A percentile compares a stretch with the other conserved stretches of the same genome.
Evolutionary conservation across 2,797 vertebrate species (phyloP).

Genomic region (Cyclopterus lumpus): DNA sequence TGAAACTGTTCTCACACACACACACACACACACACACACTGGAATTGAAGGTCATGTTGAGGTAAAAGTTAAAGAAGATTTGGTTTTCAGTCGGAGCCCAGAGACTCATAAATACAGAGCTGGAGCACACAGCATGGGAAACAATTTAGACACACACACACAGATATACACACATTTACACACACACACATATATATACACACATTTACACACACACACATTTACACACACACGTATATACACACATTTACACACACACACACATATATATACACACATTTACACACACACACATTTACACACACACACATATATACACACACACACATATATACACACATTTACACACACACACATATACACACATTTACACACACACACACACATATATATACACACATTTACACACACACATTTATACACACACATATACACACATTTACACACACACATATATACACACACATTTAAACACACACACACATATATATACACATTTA

Average conservation of each 20-base stretch:
- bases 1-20: constrained; percentile 48
- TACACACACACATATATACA: too few species aligned
- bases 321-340: not conserved
- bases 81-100: constrained; percentile 61
- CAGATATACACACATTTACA: constrained; percentile 17
- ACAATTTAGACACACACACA: constrained; percentile 29
- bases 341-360: constrained; percentile 5
- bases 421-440: not conserved
- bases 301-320: not conserved
- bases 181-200: not conserved
- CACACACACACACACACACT: constrained; percentile 26
- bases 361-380: too few species aligned
- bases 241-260: too few species aligned
- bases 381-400: constrained; percentile 35
- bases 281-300: not conserved
- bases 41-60: constrained; percentile 47
- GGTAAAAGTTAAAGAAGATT: constrained; percentile 73
- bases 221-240: too few species aligned
- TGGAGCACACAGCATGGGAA: constrained; percentile 58
- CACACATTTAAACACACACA: too few species aligned
- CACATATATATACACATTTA: too few species aligned
- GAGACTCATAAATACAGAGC: constrained; percentile 71
- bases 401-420: constrained; percentile 1
- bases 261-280: constrained; percentile 34
- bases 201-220: not conserved